These are phyloP conservation scores for Diadema setosum DNA, from an alignment of 35 echinoderm and acorn worm genomes.

Conservation along the genomic window DNA sequence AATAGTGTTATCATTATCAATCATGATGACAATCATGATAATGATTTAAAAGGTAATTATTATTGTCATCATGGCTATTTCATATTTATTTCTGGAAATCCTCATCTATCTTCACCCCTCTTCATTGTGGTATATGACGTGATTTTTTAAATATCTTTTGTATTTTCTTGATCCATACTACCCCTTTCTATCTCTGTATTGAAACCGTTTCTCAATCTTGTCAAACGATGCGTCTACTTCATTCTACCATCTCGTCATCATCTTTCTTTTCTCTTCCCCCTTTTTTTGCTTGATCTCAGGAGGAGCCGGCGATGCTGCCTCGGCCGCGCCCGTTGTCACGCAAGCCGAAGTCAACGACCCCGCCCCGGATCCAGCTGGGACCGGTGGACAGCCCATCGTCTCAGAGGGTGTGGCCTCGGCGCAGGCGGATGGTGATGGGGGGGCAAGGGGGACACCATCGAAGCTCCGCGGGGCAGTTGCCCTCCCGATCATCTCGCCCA, in stretches of 20 bases:
- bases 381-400: neutral
- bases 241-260: neutral
- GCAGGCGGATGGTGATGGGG: neutral
- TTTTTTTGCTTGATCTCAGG: neutral
- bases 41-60: no score
- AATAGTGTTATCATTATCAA: no score
- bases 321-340: neutral
- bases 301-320: neutral
- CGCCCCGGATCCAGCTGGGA: neutral
- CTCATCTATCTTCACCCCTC: no score
- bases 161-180: no score
- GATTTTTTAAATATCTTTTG: no score
- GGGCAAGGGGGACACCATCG: neutral
- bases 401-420: neutral
- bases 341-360: constrained; percentile 4
- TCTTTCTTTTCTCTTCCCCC: neutral
- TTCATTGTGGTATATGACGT: no score
- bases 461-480: neutral
- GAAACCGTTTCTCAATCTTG: neutral
- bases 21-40: no score
- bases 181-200: neutral
- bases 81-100: no score
- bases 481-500: neutral
- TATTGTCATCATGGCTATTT: no score
- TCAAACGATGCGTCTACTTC: neutral